These are phyloP conservation scores for Adelges cooleyi DNA, from an alignment of 1,140 invertebrate species.

Conservation along the genomic window DNA sequence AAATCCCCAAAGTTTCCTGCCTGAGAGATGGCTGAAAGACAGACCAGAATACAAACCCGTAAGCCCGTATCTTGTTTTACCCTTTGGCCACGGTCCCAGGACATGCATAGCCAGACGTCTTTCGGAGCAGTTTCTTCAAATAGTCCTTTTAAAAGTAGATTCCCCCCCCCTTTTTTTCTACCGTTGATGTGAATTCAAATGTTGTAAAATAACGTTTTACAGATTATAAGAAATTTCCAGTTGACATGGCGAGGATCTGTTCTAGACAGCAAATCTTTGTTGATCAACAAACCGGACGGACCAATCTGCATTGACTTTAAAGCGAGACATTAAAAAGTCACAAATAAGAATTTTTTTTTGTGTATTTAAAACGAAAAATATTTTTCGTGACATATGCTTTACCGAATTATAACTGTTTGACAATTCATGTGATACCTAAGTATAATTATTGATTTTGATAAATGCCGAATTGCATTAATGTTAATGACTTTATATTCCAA, in stretches of 20 bases:
- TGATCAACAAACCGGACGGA: constrained; percentile 69
- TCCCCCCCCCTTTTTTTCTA: not conserved
- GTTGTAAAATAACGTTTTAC: constrained; percentile 36
- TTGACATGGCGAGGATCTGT: constrained; percentile 52
- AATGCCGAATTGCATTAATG: no score
- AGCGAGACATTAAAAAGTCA: no score
- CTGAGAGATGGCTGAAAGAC: constrained; percentile 62
- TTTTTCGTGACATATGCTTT: no score
- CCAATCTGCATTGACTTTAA: constrained; percentile 51
- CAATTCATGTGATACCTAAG: no score
- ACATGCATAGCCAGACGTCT: constrained; percentile 76
- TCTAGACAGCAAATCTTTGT: constrained; percentile 51
- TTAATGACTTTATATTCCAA: no score
- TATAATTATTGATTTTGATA: no score
- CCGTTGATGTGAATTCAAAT: no score
- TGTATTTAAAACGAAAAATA: no score
- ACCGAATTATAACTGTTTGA: no score
- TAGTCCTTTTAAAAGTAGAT: constrained; percentile 65
- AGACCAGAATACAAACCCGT: constrained; percentile 41
- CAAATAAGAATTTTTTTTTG: no score
- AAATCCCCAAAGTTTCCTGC: constrained; percentile 54
- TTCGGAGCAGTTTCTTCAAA: constrained; percentile 76
- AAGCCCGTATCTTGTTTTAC: constrained; percentile 67
- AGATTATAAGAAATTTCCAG: constrained; percentile 56
- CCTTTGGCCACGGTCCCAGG: constrained; percentile 80